Base-by-base conservation (phyloP, 2,797 vertebrate species). In the Novumbra hubbsi region DNA sequence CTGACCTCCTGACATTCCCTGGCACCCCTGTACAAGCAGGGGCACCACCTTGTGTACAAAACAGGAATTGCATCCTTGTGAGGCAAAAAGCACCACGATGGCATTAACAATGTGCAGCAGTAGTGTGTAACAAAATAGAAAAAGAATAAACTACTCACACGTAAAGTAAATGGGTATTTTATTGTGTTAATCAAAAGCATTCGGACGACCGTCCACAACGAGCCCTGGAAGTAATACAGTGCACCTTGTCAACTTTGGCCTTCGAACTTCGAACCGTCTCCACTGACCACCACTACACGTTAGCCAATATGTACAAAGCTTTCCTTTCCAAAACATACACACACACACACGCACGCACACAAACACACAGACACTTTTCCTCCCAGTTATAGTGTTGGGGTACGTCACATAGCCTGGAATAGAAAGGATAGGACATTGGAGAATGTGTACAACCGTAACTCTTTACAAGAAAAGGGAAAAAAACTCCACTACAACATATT, bases 111-210 rank as follows among this genome's bases (percentile, higher is more conserved):
- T 32, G 19, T 28, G 28, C 55, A 57, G 55, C 19, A n/a, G 32
- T 68, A 5, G 32, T 21, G 52, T 55, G 2, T 5, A 38, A 69
- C 6, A 69, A 32, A 30, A 70, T 30, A 70, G 27, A 19, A 70
- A 27, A 48, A 67, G 2, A n/a, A 41, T 38, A 67, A 34, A 41
- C 65, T 41, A 38, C 14, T 17, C 32, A 73, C 52, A 50, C 50
- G 32, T 64, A 70, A 89, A 81, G 86, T 91, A 90, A 91, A 83
- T 88, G 83, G 84, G 86, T 91, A 90, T 88, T 89, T 93, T 91
- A 93, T 92, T 92, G 90, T 93, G 90, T 94, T 94, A 94, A 94
- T 93, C 86, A 89, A 93, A 92, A 93, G 92, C 89, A 91, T 87
- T 89, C 79, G 93, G 89, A 91, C 85, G 86, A 93, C 88, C 87